Evolutionary conservation across 1,140 invertebrate species (phyloP).

Genomic region (Drosophila tristis): DNA sequence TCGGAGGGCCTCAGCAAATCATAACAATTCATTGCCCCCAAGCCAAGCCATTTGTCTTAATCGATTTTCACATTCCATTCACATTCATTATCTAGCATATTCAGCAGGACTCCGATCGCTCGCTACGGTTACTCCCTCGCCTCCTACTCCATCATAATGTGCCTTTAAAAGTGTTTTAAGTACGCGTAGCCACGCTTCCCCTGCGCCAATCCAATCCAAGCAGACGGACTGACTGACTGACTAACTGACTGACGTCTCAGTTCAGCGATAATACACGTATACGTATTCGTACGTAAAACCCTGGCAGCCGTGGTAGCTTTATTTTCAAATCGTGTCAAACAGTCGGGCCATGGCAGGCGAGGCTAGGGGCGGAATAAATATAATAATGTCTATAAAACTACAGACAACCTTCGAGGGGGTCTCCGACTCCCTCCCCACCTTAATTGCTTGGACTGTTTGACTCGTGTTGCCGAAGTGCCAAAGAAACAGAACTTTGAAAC

Average conservation of each 20-base stretch:
- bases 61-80: conserved; percentile 51
- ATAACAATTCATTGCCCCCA: conserved; percentile 51
- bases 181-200: conserved; percentile 60
- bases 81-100: conserved; percentile 48
- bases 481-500: conserved; percentile 63
- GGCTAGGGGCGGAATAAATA: conserved; percentile 14
- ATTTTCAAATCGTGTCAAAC: conserved; percentile 77
- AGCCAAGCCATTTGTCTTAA: conserved; percentile 35
- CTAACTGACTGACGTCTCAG: conserved; percentile 2
- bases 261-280: conserved; percentile 36
- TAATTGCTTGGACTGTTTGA: conserved; percentile 18
- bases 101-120: conserved; percentile 13
- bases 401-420: conserved; percentile 8
- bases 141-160: conserved; percentile 32
- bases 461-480: conserved; percentile 48
- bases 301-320: conserved; percentile 47
- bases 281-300: conserved; percentile 33
- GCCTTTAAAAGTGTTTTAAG: conserved; percentile 70
- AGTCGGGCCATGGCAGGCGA: conserved; percentile 21
- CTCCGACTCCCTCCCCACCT: not conserved
- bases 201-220: not conserved
- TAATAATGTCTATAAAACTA: conserved; percentile 70
- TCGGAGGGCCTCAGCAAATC: conserved; percentile 7
- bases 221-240: conserved; percentile 1
- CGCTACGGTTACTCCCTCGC: not conserved